A percentile compares a stretch with the other conserved stretches of the same genome.
phyloP scores from a whole-genome alignment of 2,888 invertebrate genomes.

The Microdon myrmicae region DNA sequence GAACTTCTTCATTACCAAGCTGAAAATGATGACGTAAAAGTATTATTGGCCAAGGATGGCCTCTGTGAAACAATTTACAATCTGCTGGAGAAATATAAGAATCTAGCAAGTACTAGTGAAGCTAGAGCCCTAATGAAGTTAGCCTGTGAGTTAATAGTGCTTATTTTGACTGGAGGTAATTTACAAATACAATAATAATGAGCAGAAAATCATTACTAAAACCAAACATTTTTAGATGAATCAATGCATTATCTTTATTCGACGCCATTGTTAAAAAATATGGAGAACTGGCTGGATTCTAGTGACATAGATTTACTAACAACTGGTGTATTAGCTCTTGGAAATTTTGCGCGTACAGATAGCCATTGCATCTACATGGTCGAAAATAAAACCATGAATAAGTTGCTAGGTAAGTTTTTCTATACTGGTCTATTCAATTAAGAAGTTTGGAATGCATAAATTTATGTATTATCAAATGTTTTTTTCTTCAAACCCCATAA shows the following conservation, averaged over 20 bases:
- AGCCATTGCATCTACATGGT: conserved; percentile 87
- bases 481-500: background rate
- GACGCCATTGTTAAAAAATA: conserved; percentile 74
- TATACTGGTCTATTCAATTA: too few species aligned
- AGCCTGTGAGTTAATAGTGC: conserved; percentile 86
- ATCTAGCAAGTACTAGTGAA: conserved; percentile 73
- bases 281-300: conserved; percentile 82
- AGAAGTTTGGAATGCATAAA: too few species aligned
- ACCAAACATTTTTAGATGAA: conserved; percentile 82
- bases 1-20: conserved; percentile 81
- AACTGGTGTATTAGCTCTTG: conserved; percentile 86
- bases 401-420: conserved; percentile 70
- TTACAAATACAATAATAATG: conserved; percentile 10
- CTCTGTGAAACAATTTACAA: conserved; percentile 80
- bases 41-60: conserved; percentile 78
- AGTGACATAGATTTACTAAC: conserved; percentile 79
- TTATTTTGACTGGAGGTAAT: conserved; percentile 86
- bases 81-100: conserved; percentile 77
- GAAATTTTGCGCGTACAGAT: conserved; percentile 90
- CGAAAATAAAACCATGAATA: conserved; percentile 78
- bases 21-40: conserved; percentile 83
- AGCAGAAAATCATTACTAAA: too few species aligned
- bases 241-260: conserved; percentile 88
- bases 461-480: background rate
- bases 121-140: conserved; percentile 79